Percentiles rank a stretch among this genome's conserved stretches.
Evolutionary conservation across 2,113 vertebrate species (phyloP).

Genomic region (Nibea coibor): DNA sequence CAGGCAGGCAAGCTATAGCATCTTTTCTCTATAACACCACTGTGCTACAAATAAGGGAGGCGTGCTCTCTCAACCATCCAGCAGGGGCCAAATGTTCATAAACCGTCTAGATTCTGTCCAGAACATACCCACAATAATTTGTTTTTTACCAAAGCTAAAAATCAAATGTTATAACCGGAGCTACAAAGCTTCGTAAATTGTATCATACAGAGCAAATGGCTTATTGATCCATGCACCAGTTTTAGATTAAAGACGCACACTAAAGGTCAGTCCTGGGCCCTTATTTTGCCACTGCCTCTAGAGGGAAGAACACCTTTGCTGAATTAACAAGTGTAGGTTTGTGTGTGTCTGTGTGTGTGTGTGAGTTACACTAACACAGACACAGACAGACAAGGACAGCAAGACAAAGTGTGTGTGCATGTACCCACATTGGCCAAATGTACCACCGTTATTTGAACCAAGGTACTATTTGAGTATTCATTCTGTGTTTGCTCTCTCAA

Average conservation of each 20-base stretch:
- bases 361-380: conserved; percentile 22
- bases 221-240: conserved; percentile 81
- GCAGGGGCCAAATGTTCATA: conserved; percentile 51
- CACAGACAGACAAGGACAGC: conserved; percentile 24
- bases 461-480: conserved; percentile 81
- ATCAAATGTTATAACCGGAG: conserved; percentile 70
- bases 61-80: conserved; percentile 53
- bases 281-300: conserved; percentile 54
- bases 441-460: conserved; percentile 76
- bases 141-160: conserved; percentile 67
- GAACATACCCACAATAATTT: conserved; percentile 49
- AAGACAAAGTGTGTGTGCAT: conserved; percentile 7
- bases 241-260: conserved; percentile 81
- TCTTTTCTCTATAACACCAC: conserved; percentile 27
- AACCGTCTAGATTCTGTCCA: conserved; percentile 40
- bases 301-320: conserved; percentile 67
- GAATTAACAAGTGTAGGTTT: conserved; percentile 62
- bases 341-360: neutral
- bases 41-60: conserved; percentile 30
- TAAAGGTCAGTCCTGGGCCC: conserved; percentile 76
- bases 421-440: conserved; percentile 58
- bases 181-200: conserved; percentile 76
- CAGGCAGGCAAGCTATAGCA: conserved; percentile 1
- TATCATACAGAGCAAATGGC: conserved; percentile 77
- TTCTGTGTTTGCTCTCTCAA: conserved; percentile 87